Base-by-base conservation (phyloP, 2,888 invertebrate genomes). In the Phortica magna region DNA sequence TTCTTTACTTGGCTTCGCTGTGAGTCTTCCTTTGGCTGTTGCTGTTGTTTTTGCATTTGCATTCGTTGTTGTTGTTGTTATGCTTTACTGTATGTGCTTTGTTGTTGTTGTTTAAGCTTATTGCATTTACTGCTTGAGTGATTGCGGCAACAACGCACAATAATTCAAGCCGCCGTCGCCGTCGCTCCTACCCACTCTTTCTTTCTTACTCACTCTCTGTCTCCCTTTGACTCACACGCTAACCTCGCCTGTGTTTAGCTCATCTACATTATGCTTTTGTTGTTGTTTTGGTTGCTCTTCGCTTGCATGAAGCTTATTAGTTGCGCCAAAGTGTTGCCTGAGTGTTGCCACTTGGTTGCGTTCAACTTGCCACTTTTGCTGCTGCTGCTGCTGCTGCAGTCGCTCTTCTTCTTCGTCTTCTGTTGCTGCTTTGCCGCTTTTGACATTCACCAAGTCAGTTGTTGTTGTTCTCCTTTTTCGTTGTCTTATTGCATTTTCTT, bases 301-400 rank as follows among this genome's bases (percentile, higher is more conserved):
- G 68, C 67, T 77, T 76, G 79, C 80, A 81, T 79, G 76, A 76
- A 79, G 79, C 81, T 81, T 79, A 79, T 81, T 72, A 84, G 88
- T 82, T 80, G 88, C 78, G 85, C 82, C 82, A 81, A 78, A 74
- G 55, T 42, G 7, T 53, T 42, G 65, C 10, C 6, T 73, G 74
- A 73, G 74, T 64, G 82, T 83, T 88, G 89, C 88, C 88, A 89
- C 84, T 88, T 89, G 84, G 89, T 76, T 85, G 88, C 82, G 78
- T 79, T 75, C 83, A 77, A 74, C 65, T 53, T 31, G 19, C 59
- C 19, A 43, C 43, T 48, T 48, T 48, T 48, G 17, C 43, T 73
- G 39, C 57, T 42, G 53, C n/a, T 73, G 31, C 68, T 73, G 64
- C 19, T 73, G 64, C n/a, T 74, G 17, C 22, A 43, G n/a, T 41